phyloP scores from a whole-genome alignment of 2,113 vertebrate genomes.

The Xiphorhynchus elegans region DNA sequence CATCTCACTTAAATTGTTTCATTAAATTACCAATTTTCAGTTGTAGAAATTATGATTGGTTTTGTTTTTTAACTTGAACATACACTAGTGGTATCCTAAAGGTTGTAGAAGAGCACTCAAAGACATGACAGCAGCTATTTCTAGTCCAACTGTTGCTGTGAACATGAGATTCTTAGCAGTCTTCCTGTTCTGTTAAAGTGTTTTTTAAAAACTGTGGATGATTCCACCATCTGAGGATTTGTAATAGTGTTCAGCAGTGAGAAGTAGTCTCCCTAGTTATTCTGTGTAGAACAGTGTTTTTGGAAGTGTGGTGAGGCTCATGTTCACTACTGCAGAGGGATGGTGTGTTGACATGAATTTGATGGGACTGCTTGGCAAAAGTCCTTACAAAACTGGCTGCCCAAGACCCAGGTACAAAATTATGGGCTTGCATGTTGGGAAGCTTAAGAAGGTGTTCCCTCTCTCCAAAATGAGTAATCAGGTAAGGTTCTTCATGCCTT shows the following conservation, averaged over 20 bases:
- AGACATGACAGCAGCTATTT: neutral
- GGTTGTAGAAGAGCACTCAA: neutral
- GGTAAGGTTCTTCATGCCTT: neutral
- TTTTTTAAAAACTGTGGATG: neutral
- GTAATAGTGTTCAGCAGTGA: neutral
- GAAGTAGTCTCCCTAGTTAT: neutral
- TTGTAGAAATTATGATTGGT: neutral
- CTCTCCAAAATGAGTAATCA: neutral
- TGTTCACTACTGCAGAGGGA: neutral
- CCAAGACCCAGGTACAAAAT: rapidly evolving
- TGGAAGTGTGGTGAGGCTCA: neutral
- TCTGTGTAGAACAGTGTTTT: neutral
- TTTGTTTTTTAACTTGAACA: neutral
- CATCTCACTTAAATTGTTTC: neutral
- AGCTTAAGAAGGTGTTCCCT: neutral
- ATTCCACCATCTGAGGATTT: neutral
- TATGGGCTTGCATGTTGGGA: neutral
- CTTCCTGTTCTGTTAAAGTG: neutral
- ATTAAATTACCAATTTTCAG: neutral
- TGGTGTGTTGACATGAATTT: neutral
- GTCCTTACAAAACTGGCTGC: neutral
- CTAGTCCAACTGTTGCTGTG: neutral
- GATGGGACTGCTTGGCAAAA: neutral
- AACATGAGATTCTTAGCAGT: neutral
- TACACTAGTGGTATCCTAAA: neutral